A percentile compares a stretch with the other conserved stretches of the same genome.
Evolutionary conservation across 2,797 vertebrate species (phyloP).

Genomic region (Danio albolineatus): DNA sequence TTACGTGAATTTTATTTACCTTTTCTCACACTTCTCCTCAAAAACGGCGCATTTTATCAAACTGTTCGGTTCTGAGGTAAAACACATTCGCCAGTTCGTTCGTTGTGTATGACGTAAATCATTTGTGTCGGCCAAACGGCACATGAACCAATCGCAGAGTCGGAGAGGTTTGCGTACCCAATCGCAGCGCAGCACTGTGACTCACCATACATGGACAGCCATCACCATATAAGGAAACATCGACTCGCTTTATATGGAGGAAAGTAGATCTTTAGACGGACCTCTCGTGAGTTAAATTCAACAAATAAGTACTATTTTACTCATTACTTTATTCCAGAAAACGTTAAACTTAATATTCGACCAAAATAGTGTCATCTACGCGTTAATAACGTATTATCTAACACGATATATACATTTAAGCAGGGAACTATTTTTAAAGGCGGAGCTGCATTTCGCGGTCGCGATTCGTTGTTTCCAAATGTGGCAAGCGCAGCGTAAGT

Average conservation of each 20-base stretch:
- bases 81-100: neutral
- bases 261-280: constrained; percentile 71
- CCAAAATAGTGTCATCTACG: too few species aligned
- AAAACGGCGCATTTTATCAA: neutral
- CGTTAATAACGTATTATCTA: neutral
- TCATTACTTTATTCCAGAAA: neutral
- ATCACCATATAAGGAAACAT: constrained; percentile 90
- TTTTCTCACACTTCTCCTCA: neutral
- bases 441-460: constrained; percentile 47
- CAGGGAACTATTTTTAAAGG: constrained; percentile 56
- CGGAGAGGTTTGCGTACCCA: constrained; percentile 63
- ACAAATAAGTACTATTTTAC: neutral
- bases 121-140: constrained; percentile 7
- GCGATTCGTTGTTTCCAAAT: constrained; percentile 66
- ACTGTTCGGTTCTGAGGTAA: neutral
- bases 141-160: constrained; percentile 54
- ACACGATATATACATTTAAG: rapidly evolving
- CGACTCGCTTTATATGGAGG: constrained; percentile 88
- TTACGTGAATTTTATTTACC: neutral
- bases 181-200: constrained; percentile 75
- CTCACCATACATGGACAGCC: constrained; percentile 89
- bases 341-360: rapidly evolving
- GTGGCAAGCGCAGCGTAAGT: constrained; percentile 60
- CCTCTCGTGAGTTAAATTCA: neutral
- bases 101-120: constrained; percentile 13